Evolutionary conservation across 2,888 invertebrate species (phyloP).

Genomic region (Pycnomerus fuliginosus): DNA sequence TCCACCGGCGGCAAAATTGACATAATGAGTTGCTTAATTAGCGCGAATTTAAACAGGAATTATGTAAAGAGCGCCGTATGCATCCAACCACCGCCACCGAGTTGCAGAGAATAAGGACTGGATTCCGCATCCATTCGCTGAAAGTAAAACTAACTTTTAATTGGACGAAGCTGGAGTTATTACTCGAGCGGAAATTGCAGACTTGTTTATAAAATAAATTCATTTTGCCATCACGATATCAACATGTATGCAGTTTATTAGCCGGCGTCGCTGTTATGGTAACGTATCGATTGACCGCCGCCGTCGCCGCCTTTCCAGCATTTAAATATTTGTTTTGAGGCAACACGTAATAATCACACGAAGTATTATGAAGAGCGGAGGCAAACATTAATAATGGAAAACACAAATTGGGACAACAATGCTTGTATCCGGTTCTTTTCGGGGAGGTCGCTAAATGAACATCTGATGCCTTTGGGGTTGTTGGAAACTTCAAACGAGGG

Average conservation of each 20-base stretch:
- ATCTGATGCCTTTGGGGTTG: slow-evolving; percentile 26
- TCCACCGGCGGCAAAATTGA: too few relatives aligned
- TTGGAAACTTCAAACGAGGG: too few relatives aligned
- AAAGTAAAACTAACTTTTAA: slow-evolving; percentile 28
- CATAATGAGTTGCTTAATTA: too few relatives aligned
- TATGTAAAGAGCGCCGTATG: too few relatives aligned
- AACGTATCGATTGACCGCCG: slow-evolving; percentile 6
- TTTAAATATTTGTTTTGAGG: slow-evolving; percentile 14
- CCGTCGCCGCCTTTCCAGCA: too few relatives aligned
- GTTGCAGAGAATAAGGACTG: too few relatives aligned
- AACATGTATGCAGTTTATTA: neutral
- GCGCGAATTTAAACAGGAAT: too few relatives aligned
- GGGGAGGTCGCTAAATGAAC: slow-evolving; percentile 27
- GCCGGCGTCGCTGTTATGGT: neutral
- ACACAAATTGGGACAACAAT: slow-evolving; percentile 27
- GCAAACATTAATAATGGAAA: slow-evolving; percentile 24
- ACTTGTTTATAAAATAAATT: slow-evolving; percentile 19
- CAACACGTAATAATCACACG: slow-evolving; percentile 2
- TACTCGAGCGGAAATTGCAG: slow-evolving; percentile 18
- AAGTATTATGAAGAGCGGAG: slow-evolving; percentile 10
- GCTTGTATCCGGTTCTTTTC: slow-evolving; percentile 28
- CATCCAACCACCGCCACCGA: too few relatives aligned
- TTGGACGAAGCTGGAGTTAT: slow-evolving; percentile 25
- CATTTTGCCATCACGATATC: slow-evolving; percentile 12
- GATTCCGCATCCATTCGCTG: slow-evolving; percentile 19